phyloP scores from a whole-genome alignment of 2,797 vertebrate species.

The Sitta carolinensis region DNA sequence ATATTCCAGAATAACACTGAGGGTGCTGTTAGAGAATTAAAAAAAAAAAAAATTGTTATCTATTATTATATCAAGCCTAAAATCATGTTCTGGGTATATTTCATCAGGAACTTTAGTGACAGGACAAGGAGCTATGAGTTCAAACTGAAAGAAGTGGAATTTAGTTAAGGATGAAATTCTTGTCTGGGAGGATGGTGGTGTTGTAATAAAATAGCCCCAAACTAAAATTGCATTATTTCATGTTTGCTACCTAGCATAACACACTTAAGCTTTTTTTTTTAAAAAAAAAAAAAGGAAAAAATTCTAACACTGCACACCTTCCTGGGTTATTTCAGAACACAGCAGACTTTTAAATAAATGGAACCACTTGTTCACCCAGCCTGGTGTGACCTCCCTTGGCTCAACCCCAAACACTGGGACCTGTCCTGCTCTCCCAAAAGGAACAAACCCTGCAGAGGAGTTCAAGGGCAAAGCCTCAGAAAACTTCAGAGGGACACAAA shows the following conservation, averaged over 20 bases:
- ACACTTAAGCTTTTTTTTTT: fast-evolving
- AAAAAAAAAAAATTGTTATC: neutral
- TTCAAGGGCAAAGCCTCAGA: neutral
- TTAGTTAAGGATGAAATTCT: neutral
- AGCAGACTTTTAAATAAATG: neutral
- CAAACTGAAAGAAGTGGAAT: neutral
- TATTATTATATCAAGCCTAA: neutral
- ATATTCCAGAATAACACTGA: neutral
- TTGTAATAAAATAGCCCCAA: neutral
- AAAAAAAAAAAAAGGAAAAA: neutral
- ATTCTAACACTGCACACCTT: neutral
- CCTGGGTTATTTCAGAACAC: neutral
- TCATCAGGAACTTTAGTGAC: neutral
- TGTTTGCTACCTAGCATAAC: neutral
- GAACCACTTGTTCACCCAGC: neutral
- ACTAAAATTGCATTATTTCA: neutral
- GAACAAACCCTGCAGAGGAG: neutral
- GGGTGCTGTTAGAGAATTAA: neutral
- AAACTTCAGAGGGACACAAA: neutral
- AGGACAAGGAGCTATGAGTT: neutral
- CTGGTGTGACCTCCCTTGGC: neutral
- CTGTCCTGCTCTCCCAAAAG: neutral
- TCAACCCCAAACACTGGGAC: neutral
- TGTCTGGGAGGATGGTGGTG: neutral
- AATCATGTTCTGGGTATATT: neutral